Evolutionary conservation across 2,113 vertebrate species (phyloP).

Genomic region (Trematocara nigrifrons): DNA sequence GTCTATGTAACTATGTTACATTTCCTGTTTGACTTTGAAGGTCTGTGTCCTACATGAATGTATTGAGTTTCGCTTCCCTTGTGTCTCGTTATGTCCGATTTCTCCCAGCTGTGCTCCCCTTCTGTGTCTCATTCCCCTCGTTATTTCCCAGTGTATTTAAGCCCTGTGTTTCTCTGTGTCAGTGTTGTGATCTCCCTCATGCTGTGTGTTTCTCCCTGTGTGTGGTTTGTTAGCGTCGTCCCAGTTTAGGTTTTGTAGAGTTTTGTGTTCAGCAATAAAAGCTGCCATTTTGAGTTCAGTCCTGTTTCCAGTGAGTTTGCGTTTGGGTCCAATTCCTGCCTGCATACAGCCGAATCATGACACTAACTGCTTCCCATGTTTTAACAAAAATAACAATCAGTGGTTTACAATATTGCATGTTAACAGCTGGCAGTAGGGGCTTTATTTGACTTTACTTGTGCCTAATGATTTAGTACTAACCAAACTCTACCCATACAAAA

Average conservation of each 20-base stretch:
- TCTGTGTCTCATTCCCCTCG: background rate
- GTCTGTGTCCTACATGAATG: background rate
- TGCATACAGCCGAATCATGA: background rate
- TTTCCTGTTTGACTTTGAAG: background rate
- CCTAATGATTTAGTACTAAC: background rate
- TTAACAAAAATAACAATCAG: background rate
- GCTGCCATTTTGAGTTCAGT: background rate
- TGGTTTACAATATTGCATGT: background rate
- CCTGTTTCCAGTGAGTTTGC: background rate
- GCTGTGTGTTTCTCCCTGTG: too few species aligned
- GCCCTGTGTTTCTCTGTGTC: background rate
- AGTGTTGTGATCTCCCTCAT: rapidly evolving
- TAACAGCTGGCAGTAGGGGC: background rate
- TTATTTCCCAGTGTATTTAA: background rate
- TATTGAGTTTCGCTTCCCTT: background rate
- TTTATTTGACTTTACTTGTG: background rate
- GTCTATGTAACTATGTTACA: background rate
- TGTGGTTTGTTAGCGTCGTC: too few species aligned
- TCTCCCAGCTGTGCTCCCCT: too few species aligned
- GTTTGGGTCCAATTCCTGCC: background rate
- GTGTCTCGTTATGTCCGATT: too few species aligned
- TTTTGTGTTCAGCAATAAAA: background rate
- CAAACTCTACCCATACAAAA: background rate
- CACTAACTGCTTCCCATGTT: background rate
- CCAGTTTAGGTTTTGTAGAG: too few species aligned